Evolutionary conservation across 2,888 invertebrate species (phyloP).

Genomic region (Caenorhabditis panamensis): DNA sequence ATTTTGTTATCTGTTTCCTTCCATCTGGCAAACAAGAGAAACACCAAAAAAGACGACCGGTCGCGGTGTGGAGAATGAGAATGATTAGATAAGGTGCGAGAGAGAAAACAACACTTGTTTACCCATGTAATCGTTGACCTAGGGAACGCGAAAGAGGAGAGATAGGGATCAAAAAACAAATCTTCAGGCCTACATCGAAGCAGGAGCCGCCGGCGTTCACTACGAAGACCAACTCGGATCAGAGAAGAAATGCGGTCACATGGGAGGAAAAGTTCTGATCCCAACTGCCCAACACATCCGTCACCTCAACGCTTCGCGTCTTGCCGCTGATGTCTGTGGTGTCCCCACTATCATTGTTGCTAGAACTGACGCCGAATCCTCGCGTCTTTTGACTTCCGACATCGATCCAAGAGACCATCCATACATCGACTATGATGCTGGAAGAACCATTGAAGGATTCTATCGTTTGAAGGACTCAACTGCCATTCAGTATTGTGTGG

Average conservation of each 20-base stretch:
- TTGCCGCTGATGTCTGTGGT: constrained; percentile 82
- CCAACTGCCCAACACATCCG: constrained; percentile 81
- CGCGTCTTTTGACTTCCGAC: constrained; percentile 81
- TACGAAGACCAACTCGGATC: constrained; percentile 82
- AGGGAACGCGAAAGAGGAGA: not conserved
- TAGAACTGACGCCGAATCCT: constrained; percentile 82
- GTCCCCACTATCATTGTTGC: constrained; percentile 82
- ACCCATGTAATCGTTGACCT: not conserved
- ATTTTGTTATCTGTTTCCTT: not conserved
- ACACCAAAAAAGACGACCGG: not conserved
- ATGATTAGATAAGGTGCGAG: constrained; percentile 1
- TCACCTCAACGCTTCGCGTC: constrained; percentile 82
- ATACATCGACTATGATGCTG: constrained; percentile 80
- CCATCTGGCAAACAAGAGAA: not conserved
- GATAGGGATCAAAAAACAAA: not conserved
- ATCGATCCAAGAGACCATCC: constrained; percentile 81
- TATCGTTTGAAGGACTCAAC: constrained; percentile 76
- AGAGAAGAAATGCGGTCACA: constrained; percentile 82
- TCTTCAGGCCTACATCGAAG: constrained; percentile 80
- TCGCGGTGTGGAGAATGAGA: not conserved
- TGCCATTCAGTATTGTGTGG: constrained; percentile 81
- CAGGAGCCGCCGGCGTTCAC: constrained; percentile 81
- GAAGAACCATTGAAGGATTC: constrained; percentile 82
- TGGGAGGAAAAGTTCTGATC: constrained; percentile 82
- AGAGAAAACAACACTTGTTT: constrained; percentile 5